These are phyloP conservation scores for Andrena chrysosceles DNA, from an alignment of 2,888 invertebrate genomes.

Conservation along the genomic window DNA sequence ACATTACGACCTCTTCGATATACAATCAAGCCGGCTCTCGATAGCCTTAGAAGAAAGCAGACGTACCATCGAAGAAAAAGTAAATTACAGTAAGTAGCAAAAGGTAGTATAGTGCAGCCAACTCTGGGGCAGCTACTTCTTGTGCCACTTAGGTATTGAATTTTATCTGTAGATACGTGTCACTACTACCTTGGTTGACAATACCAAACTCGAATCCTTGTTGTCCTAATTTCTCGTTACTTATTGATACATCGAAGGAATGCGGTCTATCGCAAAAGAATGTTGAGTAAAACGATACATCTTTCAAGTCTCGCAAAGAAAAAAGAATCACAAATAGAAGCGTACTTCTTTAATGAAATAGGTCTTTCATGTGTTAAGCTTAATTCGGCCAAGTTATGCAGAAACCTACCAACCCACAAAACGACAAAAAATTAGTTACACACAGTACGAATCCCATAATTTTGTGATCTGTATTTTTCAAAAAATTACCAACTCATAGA, in stretches of 20 bases:
- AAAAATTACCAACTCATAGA: too few species aligned
- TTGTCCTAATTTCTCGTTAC: not conserved
- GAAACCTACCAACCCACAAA: too few species aligned
- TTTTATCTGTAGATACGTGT: not conserved
- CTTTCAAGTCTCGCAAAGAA: too few species aligned
- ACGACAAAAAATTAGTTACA: too few species aligned
- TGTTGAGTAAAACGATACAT: too few species aligned
- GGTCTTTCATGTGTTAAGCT: too few species aligned
- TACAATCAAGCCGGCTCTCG: slow-evolving; percentile 35
- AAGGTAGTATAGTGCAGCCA: not conserved
- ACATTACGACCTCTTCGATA: slow-evolving; percentile 51
- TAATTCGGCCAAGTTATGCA: too few species aligned
- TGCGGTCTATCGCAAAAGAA: not conserved
- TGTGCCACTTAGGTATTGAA: not conserved
- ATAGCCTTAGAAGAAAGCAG: slow-evolving; percentile 27
- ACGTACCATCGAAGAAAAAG: slow-evolving; percentile 10
- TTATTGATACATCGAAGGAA: not conserved
- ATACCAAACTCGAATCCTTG: not conserved
- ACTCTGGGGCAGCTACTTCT: not conserved
- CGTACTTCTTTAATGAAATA: too few species aligned
- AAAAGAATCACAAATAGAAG: too few species aligned
- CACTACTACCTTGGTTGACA: not conserved
- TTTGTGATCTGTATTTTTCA: too few species aligned
- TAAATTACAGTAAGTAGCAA: slow-evolving; percentile 19
- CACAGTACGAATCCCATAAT: too few species aligned